Evolutionary conservation across 2,113 vertebrate genomes (phyloP).

Genomic region (Nesogale talazaci): DNA sequence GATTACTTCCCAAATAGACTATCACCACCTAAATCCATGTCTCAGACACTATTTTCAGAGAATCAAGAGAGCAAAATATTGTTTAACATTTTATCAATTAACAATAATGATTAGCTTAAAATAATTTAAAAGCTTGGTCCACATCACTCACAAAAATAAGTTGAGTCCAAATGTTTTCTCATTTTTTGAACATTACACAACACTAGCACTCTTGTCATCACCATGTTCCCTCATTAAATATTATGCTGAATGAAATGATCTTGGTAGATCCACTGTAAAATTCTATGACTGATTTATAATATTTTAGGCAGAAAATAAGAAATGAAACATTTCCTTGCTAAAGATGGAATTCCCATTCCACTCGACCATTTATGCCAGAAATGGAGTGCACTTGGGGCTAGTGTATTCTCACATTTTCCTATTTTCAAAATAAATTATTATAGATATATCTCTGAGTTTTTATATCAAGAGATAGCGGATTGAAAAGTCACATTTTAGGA

Average conservation of each 20-base stretch:
- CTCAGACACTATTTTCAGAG: neutral
- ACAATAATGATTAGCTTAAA: neutral
- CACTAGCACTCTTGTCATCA: neutral
- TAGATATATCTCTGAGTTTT: slow-evolving; percentile 12
- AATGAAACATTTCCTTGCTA: slow-evolving; percentile 34
- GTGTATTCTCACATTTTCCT: neutral
- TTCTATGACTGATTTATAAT: neutral
- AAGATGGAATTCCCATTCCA: neutral
- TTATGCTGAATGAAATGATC: neutral
- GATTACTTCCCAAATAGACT: neutral
- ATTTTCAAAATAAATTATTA: slow-evolving; percentile 3
- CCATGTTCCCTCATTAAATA: neutral
- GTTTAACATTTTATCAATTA: neutral
- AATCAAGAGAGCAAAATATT: neutral
- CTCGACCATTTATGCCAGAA: too few relatives aligned
- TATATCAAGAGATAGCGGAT: neutral
- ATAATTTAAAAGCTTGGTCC: neutral
- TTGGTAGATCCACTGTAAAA: neutral
- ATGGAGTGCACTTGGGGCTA: neutral
- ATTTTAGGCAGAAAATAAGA: slow-evolving; percentile 6
- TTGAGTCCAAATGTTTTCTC: neutral
- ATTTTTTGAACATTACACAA: neutral
- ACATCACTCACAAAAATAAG: neutral
- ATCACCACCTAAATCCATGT: neutral
- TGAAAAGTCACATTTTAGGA: neutral